Conservation (phyloP, 2,113 vertebrate species). For the Cyanoderma ruficeps region DNA sequence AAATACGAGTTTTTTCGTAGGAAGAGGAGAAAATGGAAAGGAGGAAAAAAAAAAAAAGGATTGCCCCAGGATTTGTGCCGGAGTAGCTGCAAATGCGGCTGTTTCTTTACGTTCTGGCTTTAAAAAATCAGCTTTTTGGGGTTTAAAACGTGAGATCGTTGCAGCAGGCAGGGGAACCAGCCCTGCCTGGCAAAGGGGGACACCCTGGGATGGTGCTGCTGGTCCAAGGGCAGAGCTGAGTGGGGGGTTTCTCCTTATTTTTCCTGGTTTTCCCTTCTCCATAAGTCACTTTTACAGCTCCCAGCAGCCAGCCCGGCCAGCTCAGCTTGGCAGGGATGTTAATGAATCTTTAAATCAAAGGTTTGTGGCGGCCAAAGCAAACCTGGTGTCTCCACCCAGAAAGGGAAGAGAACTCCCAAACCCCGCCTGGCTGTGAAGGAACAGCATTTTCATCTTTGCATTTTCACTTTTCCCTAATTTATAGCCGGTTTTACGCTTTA, state of each 20-base stretch:
- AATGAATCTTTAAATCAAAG: slow-evolving; percentile 28
- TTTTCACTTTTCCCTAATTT: not conserved
- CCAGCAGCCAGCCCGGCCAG: not conserved
- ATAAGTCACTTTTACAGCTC: slow-evolving; percentile 1
- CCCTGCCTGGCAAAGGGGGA: not conserved
- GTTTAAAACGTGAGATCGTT: not conserved
- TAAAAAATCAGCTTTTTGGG: not conserved
- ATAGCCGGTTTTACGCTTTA: not conserved
- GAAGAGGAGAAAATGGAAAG: not conserved
- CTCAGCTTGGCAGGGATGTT: not conserved
- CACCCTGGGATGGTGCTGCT: not conserved
- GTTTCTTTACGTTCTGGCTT: not conserved
- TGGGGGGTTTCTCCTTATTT: not conserved
- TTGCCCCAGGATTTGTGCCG: not conserved
- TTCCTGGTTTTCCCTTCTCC: not conserved
- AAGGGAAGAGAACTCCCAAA: not conserved
- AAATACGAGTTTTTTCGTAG: not conserved
- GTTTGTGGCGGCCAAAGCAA: not conserved
- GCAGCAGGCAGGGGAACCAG: not conserved
- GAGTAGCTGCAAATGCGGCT: not conserved
- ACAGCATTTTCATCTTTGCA: too few species aligned
- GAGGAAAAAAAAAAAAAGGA: not conserved
- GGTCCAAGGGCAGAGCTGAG: not conserved
- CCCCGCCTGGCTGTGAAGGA: fast-evolving
- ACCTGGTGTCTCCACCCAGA: not conserved